Conservation (phyloP, 2,113 vertebrate species). For the Erythrocebus patas region DNA sequence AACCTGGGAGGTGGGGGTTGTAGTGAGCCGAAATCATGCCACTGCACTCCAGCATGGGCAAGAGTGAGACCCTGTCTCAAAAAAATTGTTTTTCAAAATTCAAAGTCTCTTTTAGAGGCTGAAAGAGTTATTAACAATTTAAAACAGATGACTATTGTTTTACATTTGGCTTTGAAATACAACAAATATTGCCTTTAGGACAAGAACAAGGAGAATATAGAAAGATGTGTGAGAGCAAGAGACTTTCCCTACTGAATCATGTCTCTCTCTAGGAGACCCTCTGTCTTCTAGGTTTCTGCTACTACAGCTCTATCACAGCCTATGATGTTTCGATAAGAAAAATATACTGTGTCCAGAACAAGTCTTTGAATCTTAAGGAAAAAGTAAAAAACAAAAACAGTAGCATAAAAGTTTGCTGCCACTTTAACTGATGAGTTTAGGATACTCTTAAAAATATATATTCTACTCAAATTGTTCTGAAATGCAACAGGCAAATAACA, state of each 20-base stretch:
- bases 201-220: background rate
- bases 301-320: background rate
- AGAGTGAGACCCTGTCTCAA: no score
- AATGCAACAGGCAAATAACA: background rate
- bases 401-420: background rate
- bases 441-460: background rate
- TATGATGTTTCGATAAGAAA: background rate
- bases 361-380: background rate
- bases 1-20: no score
- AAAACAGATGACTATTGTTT: background rate
- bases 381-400: background rate
- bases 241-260: background rate
- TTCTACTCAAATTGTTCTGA: background rate
- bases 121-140: background rate
- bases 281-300: background rate
- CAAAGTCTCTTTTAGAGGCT: background rate
- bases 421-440: background rate
- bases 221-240: background rate
- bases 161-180: background rate
- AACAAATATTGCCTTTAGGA: background rate
- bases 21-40: no score
- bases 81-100: background rate
- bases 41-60: no score
- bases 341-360: background rate
- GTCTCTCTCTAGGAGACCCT: background rate